Evolutionary conservation across 2,888 invertebrate genomes (phyloP), one percentile per base, ranked within the genome.

Genomic region (Tryphoninae sp.): DNA sequence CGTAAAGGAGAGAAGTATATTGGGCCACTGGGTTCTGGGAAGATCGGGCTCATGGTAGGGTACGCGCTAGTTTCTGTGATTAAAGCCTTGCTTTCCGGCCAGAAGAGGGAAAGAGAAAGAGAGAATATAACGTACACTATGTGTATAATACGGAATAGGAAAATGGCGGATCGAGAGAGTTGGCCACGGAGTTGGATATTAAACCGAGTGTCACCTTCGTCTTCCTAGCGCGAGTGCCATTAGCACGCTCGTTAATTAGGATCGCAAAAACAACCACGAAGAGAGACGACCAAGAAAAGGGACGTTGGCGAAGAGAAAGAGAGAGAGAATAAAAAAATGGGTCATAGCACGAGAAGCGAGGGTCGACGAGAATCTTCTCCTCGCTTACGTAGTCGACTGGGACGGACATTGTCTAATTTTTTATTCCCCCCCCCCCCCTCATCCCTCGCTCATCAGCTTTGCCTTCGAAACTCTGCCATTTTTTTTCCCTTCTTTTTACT

Each of bases 171-270:
- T 42, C 26, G 33, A 16, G 68, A 58, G 68, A 58, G 67, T 77
- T 81, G 40, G 73, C 55, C 62, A 42, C 79, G 65, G 71, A 59
- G 62, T 67, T 68, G 77, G 74, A 77, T 76, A 79, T 78, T 81
- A 81, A 81, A 81, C 71, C 75, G 51, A 67, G 74, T 76, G 42
- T 62, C 83, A 78, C 77, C 82, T 78, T 65, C 75, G 67, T 72
- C 72, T 82, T 80, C 72, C 68, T 71, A 75, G 67, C 77, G 59
- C 72, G 73, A 51, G 74, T 53, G 68, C 76, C 84, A 82, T 82
- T 81, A 81, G 80, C 78, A 68, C 59, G 72, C 76, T 71, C 82
- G 76, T 82, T 84, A 84, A 84, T 84, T 84, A 84, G 72, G 61
- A 74, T 69, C 55, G 59, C 67, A 80, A 83, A 82, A 78, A 80